Evolutionary conservation across 2,113 vertebrate species (phyloP), one percentile per base, ranked within the genome.

Genomic region (Zapus hudsonius): DNA sequence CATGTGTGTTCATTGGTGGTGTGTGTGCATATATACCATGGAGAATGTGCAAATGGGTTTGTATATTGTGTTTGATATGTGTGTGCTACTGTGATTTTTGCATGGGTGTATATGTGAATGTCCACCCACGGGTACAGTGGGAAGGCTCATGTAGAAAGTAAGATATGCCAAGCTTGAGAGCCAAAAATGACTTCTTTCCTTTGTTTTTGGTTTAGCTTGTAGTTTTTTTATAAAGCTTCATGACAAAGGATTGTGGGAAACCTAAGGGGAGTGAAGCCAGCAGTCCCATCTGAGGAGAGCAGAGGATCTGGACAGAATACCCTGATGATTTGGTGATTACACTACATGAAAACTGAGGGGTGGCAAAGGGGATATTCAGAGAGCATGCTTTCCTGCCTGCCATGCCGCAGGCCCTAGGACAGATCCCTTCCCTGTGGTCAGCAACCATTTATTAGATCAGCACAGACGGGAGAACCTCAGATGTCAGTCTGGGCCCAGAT

Each of bases 221-320:
- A 64, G n/a, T n/a, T 29, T 44, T 64, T 61, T n/a, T 25, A 29
- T 59, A 69, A 87, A 69, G 64, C 36, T 57, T 88, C 38, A 31
- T 84, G 31, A 69, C 82, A 82, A 80, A 89, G 67, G 38, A n/a
- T 70, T 47, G 7, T 38, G 76, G 88, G 36, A 19, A 52, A 86
- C 29, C 74, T 87, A 84, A 89, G 78, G 95, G 86, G 12, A 94
- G 96, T 79, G 81, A 57, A 95, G 89, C 33, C 67, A 72, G 79
- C n/a, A 23, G 29, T 40, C 31, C 64, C 80, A 84, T 55, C 57
- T 23, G 17, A 23, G 80, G 61, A 36, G 69, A 74, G 61, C n/a
- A 36, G 59, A 33, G 52, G 25, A 11, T 47, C 52, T 13, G 67
- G 74, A 86, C 87, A 38, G 90, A 55, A 52, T 5, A 59, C 27